phyloP scores from a whole-genome alignment of 2,797 vertebrate species.

The Labeo calbasu region DNA sequence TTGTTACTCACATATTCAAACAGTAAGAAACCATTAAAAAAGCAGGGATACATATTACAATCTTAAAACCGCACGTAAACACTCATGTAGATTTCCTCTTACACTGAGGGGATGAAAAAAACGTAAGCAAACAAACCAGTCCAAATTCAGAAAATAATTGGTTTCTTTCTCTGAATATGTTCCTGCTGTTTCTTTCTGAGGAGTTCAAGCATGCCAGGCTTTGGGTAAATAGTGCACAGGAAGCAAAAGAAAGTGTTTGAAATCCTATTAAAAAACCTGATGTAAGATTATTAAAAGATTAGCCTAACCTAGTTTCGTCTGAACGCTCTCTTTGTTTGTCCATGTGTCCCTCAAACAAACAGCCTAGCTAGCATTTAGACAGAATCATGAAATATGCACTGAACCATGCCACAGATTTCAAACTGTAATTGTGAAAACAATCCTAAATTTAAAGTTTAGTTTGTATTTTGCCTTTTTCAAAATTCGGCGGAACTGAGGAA shows the following conservation, averaged over 20 bases:
- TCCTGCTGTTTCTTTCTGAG: constrained; percentile 21
- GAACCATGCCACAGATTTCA: neutral
- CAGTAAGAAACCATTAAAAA: neutral
- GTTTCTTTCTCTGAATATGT: constrained; percentile 37
- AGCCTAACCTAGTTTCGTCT: constrained; percentile 75
- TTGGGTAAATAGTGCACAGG: constrained; percentile 57
- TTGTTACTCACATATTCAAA: neutral
- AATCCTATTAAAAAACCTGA: constrained; percentile 66
- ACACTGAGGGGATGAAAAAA: neutral
- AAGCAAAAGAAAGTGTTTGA: constrained; percentile 62
- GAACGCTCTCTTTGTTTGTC: constrained; percentile 73
- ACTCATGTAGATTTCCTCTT: constrained; percentile 1
- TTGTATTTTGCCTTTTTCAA: constrained; percentile 2
- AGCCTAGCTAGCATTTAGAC: constrained; percentile 59
- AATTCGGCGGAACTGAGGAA: neutral
- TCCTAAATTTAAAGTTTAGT: constrained; percentile 2
- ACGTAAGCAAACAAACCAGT: constrained; percentile 29
- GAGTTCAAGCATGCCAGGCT: constrained; percentile 49
- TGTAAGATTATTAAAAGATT: constrained; percentile 81
- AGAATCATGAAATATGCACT: constrained; percentile 25
- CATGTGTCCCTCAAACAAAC: constrained; percentile 68
- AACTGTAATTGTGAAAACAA: constrained; percentile 3
- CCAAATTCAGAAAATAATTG: constrained; percentile 38
- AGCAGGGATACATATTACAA: neutral
- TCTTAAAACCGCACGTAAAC: neutral